Evolutionary conservation across 2,797 vertebrate genomes (phyloP), one percentile per base, ranked within the genome.

Genomic region (Rhynchonycteris naso): DNA sequence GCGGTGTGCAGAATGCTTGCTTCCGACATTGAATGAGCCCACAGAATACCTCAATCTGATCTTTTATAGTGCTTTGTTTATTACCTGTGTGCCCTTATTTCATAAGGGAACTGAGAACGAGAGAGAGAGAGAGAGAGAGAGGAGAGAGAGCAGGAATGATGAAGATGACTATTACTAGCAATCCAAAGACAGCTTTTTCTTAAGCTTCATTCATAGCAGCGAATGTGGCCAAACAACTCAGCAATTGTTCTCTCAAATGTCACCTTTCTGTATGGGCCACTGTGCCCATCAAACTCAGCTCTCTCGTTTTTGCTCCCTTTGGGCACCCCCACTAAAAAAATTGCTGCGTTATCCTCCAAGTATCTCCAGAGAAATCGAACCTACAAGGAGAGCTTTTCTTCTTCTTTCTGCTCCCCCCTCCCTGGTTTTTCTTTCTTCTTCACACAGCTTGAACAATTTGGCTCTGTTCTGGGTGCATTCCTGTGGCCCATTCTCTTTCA

Each of bases 181-280:
- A 97, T 88, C 98, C 98, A 98, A 98, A 98, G 98, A 98, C 97
- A 98, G 97, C 97, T 97, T 98, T 97, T 97, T 98, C 98, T 98
- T 97, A 98, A 98, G 98, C 97, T 95, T 97, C 98, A 97, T 98
- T 98, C 98, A 98, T 98, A 98, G 97, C 81, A 0, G 97, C 93
- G 71, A 97, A 97, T 50, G 88, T 61, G 79, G 93, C 72, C 88
- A 96, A 98, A 98, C 98, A 98, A 98, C 98, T 97, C 90, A 24
- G 95, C 97, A 97, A 98, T 98, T 98, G 98, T 98, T 98, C 98
- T 98, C 98, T 98, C 94, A 92, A 98, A 95, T 97, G 95, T 97
- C 98, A 98, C 98, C 97, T 98, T 98, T 97, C 97, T 97, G 87
- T 91, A 97, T 89, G 96, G 97, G 97, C 96, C 98, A 89, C 97